phyloP scores from a whole-genome alignment of 2,888 invertebrate species.

The Parnassius apollo region DNA sequence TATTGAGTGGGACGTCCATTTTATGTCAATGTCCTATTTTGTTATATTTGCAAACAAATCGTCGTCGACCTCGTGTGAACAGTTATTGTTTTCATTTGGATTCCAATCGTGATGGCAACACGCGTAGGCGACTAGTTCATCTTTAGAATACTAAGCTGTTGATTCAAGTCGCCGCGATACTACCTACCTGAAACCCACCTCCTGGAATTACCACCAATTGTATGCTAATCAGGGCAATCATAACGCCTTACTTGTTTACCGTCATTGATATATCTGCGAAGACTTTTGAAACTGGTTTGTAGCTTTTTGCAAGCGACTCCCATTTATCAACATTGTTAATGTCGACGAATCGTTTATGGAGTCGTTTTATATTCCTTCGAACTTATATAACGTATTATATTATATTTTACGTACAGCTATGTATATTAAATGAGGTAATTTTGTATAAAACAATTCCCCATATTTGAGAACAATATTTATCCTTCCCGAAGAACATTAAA shows the following conservation, averaged over 20 bases:
- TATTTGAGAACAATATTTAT: no score
- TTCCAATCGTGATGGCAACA: constrained; percentile 58
- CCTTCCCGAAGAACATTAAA: no score
- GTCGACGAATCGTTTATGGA: no score
- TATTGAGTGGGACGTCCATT: not conserved
- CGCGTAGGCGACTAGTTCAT: constrained; percentile 59
- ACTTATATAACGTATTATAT: no score
- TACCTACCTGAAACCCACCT: constrained; percentile 62
- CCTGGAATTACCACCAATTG: constrained; percentile 72
- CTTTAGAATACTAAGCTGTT: constrained; percentile 61
- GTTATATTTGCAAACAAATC: constrained; percentile 64
- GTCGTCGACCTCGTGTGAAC: constrained; percentile 68
- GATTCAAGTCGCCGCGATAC: constrained; percentile 61
- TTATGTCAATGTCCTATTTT: constrained; percentile 46
- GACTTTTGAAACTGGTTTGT: constrained; percentile 26
- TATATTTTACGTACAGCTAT: no score
- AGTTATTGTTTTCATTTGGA: constrained; percentile 70
- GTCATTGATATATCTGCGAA: constrained; percentile 29
- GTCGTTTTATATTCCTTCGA: no score
- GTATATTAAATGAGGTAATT: no score
- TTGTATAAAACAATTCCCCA: no score
- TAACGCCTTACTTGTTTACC: constrained; percentile 34
- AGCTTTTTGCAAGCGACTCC: constrained; percentile 2
- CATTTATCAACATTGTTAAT: not conserved
- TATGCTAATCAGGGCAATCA: constrained; percentile 63